Evolutionary conservation across 2,797 vertebrate genomes (phyloP).

Genomic region (Centroberyx gerrardi): DNA sequence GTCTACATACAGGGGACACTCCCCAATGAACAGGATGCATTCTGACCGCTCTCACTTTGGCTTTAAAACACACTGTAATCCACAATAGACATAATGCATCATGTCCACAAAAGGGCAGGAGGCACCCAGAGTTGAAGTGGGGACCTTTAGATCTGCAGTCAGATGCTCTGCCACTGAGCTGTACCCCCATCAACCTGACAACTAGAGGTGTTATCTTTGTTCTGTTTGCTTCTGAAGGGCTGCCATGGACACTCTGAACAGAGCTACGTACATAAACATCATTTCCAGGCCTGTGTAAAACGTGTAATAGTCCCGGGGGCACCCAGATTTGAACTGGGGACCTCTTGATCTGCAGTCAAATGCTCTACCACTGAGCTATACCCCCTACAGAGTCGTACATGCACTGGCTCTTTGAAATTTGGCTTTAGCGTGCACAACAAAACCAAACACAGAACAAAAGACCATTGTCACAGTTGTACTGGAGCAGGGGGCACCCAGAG

Average conservation of each 20-base stretch:
- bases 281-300: no score
- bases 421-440: no score
- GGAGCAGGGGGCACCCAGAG: conserved; percentile 5
- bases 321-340: conserved; percentile 6
- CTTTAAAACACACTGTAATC: neutral
- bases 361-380: conserved; percentile 82
- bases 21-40: no score
- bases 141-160: conserved; percentile 84
- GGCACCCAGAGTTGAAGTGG: conserved; percentile 73
- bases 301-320: no score
- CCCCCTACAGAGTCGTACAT: conserved; percentile 37
- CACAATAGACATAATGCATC: neutral
- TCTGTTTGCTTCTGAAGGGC: conserved; percentile 27
- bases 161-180: conserved; percentile 83
- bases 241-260: conserved; percentile 42
- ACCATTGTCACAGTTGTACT: no score
- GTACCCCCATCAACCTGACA: conserved; percentile 55
- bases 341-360: conserved; percentile 81
- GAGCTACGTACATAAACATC: conserved; percentile 14
- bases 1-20: no score
- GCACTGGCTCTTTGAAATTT: no score
- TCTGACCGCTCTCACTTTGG: neutral
- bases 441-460: no score
- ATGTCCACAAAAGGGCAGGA: neutral
- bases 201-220: neutral